These are phyloP conservation scores for Coleophora deauratella DNA, from an alignment of 2,888 invertebrate genomes.

Conservation along the genomic window DNA sequence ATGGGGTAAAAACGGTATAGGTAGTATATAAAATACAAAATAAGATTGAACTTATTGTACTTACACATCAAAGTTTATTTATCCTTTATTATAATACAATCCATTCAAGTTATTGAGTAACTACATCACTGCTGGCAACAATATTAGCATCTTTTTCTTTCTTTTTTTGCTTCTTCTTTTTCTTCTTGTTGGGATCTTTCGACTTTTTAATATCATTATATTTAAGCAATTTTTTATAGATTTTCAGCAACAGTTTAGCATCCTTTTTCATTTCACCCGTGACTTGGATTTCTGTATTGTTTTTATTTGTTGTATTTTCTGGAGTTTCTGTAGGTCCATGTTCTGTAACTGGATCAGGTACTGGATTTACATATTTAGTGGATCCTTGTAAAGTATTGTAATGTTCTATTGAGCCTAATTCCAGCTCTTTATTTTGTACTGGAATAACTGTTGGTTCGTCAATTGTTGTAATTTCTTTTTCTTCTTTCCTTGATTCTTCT, in stretches of 20 bases:
- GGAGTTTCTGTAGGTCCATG: conserved; percentile 9
- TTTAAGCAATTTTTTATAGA: conserved; percentile 61
- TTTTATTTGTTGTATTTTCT: conserved; percentile 8
- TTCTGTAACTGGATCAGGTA: conserved; percentile 21
- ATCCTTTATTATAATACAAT: too few relatives aligned
- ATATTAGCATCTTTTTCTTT: conserved; percentile 14
- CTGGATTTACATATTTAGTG: conserved; percentile 49
- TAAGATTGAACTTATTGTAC: too few relatives aligned
- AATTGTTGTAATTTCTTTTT: conserved; percentile 12
- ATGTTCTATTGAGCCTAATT: conserved; percentile 72
- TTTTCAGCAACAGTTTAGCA: conserved; percentile 58
- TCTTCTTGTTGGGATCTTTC: conserved; percentile 42
- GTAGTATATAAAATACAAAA: too few relatives aligned
- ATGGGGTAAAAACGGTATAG: too few relatives aligned
- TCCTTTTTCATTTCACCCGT: conserved; percentile 53
- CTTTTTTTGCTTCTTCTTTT: conserved; percentile 44
- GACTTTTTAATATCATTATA: conserved; percentile 46
- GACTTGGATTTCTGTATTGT: conserved; percentile 13
- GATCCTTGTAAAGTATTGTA: conserved; percentile 61
- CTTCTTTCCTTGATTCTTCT: conserved; percentile 28
- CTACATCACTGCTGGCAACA: too few relatives aligned
- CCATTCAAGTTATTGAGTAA: too few relatives aligned
- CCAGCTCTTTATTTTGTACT: conserved; percentile 23
- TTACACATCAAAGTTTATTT: too few relatives aligned
- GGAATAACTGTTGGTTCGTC: neutral